These are phyloP conservation scores for Myotis planiceps DNA, from an alignment of 2,797 vertebrate genomes.

Conservation along the genomic window DNA sequence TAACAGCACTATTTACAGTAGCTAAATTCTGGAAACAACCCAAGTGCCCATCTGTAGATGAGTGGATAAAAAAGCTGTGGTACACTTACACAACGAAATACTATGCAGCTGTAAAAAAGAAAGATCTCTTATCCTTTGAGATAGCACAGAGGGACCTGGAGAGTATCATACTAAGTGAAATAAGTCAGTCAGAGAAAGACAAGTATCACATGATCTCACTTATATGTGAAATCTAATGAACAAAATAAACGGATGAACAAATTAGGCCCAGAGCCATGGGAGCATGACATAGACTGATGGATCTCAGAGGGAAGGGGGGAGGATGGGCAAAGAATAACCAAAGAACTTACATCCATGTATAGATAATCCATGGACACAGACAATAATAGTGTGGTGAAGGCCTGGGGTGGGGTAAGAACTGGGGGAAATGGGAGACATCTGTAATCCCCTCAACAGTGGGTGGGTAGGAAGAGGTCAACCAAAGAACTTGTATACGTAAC, in stretches of 20 bases:
- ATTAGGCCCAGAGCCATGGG: neutral
- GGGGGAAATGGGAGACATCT: neutral
- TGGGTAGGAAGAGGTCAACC: too few species aligned
- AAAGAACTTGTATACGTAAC: too few species aligned
- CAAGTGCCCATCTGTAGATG: neutral
- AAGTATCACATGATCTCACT: neutral
- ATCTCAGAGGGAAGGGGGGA: neutral
- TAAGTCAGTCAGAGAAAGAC: neutral
- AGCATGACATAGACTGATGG: neutral
- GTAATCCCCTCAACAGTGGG: neutral
- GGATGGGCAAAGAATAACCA: neutral
- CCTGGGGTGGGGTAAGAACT: neutral
- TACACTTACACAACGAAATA: neutral
- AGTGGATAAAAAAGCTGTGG: neutral
- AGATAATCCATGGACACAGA: neutral
- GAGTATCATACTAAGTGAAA: neutral
- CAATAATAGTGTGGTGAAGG: neutral
- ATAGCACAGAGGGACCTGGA: neutral
- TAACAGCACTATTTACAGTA: neutral
- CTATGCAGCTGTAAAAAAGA: neutral
- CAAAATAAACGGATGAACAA: neutral
- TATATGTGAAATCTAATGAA: neutral
- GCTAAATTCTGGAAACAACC: neutral
- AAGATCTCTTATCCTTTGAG: neutral
- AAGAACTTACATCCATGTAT: neutral